Percentiles rank a stretch among this genome's conserved stretches.
phyloP scores from a whole-genome alignment of 2,113 vertebrate genomes.

The Microtus ochrogaster region DNA sequence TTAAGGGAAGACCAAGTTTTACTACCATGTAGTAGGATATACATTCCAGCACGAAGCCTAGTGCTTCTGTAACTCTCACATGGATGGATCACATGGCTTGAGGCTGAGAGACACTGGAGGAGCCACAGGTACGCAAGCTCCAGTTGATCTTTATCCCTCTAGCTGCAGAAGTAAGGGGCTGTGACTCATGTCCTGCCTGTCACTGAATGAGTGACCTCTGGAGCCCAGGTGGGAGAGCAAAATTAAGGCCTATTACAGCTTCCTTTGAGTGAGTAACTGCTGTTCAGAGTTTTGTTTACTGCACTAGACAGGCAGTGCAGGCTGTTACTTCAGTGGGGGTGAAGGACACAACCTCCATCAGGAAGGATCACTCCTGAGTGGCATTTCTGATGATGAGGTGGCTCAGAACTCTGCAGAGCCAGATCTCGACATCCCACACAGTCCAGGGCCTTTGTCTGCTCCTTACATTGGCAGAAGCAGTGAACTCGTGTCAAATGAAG shows the following conservation, averaged over 20 bases:
- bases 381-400: not conserved
- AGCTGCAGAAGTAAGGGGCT: not conserved
- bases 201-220: not conserved
- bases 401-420: too few relatives aligned
- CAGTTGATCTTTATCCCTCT: not conserved
- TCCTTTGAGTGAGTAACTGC: not conserved
- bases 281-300: not conserved
- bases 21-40: not conserved
- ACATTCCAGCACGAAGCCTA: not conserved
- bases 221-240: not conserved
- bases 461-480: not conserved
- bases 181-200: not conserved
- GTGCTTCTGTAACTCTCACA: not conserved
- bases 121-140: not conserved
- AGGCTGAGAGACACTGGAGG: not conserved
- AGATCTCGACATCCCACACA: rapidly evolving
- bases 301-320: not conserved
- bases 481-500: not conserved
- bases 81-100: not conserved
- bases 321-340: not conserved
- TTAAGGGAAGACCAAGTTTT: not conserved
- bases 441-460: not conserved
- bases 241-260: not conserved
- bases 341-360: not conserved
- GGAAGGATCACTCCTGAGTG: not conserved